Evolutionary conservation across 1,140 invertebrate genomes (phyloP).

Genomic region (Aporrectodea caliginosa): DNA sequence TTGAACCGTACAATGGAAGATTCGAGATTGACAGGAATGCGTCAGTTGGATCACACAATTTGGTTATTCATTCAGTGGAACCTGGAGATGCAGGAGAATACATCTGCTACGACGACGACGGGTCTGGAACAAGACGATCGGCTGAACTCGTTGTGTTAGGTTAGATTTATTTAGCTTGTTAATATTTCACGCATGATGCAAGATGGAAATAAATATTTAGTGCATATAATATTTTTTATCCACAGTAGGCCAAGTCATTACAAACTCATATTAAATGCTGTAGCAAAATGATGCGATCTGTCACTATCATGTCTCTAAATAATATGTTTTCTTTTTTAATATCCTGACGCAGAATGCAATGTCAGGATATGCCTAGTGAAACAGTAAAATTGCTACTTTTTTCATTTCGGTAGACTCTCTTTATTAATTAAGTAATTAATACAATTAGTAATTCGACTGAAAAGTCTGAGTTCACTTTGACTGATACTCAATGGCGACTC

Average conservation of each 20-base stretch:
- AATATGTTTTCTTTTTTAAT: neutral
- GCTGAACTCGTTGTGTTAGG: neutral
- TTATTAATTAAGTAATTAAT: too few species aligned
- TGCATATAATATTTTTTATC: neutral
- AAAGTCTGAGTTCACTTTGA: neutral
- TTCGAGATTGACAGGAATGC: neutral
- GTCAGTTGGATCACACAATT: neutral
- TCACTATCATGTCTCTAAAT: neutral
- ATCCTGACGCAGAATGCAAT: neutral
- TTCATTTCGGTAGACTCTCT: too few species aligned
- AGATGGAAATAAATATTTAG: too few species aligned
- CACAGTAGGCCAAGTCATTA: neutral
- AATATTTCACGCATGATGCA: too few species aligned
- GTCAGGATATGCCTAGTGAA: too few species aligned
- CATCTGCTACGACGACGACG: neutral
- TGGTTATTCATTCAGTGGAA: neutral
- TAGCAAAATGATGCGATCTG: too few species aligned
- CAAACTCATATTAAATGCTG: too few species aligned
- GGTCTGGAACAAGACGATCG: neutral
- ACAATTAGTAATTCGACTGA: too few species aligned
- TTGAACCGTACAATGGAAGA: neutral
- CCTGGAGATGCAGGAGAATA: neutral
- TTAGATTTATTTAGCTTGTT: neutral
- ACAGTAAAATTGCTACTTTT: too few species aligned
- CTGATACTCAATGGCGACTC: neutral